Conservation (phyloP, 2,888 invertebrate species). For the Beris chalybata region DNA sequence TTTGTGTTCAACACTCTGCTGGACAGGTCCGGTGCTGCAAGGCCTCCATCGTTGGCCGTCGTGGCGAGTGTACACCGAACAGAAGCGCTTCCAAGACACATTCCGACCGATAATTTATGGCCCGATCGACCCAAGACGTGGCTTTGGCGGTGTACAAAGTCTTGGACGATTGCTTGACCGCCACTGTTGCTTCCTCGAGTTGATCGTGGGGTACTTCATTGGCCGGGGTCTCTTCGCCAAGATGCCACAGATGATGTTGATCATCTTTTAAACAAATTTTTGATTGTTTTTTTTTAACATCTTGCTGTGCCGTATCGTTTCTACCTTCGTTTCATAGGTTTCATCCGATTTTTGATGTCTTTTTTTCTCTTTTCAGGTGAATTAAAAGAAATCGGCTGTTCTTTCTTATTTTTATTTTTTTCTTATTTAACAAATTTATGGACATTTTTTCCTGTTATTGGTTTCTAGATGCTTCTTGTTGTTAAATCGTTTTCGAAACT, state of each 20-base stretch:
- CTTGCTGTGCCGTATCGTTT: too few species aligned
- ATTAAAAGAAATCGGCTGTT: too few species aligned
- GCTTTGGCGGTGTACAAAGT: neutral
- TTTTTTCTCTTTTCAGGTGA: neutral
- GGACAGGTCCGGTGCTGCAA: conserved; percentile 13
- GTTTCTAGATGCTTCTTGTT: conserved; percentile 31
- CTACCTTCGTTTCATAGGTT: neutral
- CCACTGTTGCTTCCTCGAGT: neutral
- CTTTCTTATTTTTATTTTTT: neutral
- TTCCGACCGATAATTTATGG: conserved; percentile 32
- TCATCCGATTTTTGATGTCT: conserved; percentile 17
- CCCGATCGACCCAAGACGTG: conserved; percentile 23
- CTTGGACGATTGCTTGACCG: conserved; percentile 2
- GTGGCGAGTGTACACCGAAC: conserved; percentile 6
- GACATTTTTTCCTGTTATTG: conserved; percentile 30
- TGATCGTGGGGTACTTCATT: too few species aligned
- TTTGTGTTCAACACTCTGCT: conserved; percentile 25
- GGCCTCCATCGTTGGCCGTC: neutral
- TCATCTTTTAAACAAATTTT: neutral
- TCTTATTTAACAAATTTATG: conserved; percentile 28
- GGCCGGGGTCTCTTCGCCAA: too few species aligned
- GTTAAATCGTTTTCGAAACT: conserved; percentile 33
- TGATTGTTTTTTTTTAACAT: neutral
- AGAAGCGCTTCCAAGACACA: conserved; percentile 33
- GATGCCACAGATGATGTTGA: neutral